Base-by-base conservation (phyloP, 1,140 invertebrate species). In the Macrostomum lignano region DNA sequence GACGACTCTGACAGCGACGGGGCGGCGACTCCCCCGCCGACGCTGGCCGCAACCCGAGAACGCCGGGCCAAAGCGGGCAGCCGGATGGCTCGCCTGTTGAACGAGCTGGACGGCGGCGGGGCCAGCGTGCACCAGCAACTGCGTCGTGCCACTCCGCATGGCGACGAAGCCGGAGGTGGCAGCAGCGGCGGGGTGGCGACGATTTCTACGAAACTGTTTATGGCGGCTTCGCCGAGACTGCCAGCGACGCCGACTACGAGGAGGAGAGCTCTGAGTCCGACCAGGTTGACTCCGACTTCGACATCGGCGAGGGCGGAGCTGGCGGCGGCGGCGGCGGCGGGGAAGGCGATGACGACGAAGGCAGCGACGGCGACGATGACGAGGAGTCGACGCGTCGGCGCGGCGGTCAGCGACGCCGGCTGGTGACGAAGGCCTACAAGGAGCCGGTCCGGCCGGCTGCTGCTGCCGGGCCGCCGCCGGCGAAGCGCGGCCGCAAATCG, bases 171-270 rank as follows among this genome's bases (percentile, higher is more conserved):
- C n/a, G 78, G 40, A 75, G 82, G 44, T n/a, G n/a, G n/a, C n/a
- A n/a, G n/a, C n/a, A n/a, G n/a, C n/a, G 78, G 84, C 42, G 57
- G 55, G 71, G 74, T 26, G 51, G 57, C 42, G 82, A 88, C 60
- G 82, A 91, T 35, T 93, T 94, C 55, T 94, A 94, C 51, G 77
- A 81, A 63, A 84, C 75, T 7, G 84, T 78, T 25, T 93, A 93
- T 57, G 84, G 84, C 21, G 84, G 84, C 10, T 94, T 93, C 52
- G 64, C 73, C 37, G 82, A 94, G 20, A 30, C 10, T 22, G 20
- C 13, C 29, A 22, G 35, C 21, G 75, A 75, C 63, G 78, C 77
- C 55, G 74, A 73, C 42, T 79, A 84, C 38, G 43, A 44, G 25
- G 52, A 54, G 2, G 46, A 50, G 33, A 44, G 48, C 5, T 52